Conservation (phyloP, 2,797 vertebrate species). For the Aselliscus stoliczkanus region DNA sequence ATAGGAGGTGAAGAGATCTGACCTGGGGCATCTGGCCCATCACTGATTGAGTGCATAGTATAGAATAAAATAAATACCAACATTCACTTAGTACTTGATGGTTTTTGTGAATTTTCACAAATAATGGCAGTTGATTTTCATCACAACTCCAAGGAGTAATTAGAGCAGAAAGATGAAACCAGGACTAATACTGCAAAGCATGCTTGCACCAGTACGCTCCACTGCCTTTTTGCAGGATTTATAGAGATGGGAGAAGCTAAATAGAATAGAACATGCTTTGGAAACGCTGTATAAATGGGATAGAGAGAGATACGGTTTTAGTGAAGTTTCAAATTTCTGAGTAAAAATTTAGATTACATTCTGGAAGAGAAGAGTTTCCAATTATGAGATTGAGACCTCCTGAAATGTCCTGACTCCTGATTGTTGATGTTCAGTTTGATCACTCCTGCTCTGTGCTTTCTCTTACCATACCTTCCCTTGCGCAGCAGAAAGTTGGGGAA, state of each 20-base stretch:
- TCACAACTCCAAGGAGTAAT: neutral
- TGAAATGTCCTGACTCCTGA: neutral
- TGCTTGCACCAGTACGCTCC: neutral
- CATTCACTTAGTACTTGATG: neutral
- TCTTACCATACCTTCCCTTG: neutral
- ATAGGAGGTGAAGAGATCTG: neutral
- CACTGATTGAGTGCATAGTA: neutral
- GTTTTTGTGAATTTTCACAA: slow-evolving; percentile 33
- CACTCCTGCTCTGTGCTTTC: neutral
- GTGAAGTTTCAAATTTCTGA: neutral
- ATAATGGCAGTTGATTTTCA: slow-evolving; percentile 34
- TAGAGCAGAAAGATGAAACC: slow-evolving; percentile 16
- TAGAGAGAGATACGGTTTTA: neutral
- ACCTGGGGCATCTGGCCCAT: neutral
- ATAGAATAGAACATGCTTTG: neutral
- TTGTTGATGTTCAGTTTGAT: neutral
- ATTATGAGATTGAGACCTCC: neutral
- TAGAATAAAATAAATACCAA: neutral
- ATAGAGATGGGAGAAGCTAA: neutral
- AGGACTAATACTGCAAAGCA: neutral
- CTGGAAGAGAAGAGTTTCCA: neutral
- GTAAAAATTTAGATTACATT: neutral
- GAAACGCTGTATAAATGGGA: neutral
- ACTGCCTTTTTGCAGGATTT: neutral
- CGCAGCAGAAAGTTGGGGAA: neutral